These are phyloP conservation scores for Dyspetes luteomarginatus DNA, from an alignment of 2,888 invertebrate genomes.

Conservation along the genomic window DNA sequence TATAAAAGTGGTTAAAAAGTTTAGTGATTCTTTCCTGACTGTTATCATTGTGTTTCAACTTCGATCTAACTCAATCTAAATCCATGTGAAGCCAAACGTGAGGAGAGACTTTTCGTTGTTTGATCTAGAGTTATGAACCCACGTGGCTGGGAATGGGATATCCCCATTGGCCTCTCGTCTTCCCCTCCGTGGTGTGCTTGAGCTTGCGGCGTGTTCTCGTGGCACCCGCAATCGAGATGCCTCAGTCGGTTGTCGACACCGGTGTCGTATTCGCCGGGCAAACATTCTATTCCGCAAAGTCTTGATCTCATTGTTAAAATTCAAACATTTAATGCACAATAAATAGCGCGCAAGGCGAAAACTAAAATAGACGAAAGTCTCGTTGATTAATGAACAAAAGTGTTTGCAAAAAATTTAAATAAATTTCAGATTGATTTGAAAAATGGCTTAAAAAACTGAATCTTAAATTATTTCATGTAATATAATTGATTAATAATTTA, in stretches of 20 bases:
- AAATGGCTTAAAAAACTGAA: background rate
- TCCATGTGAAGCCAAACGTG: conserved; percentile 14
- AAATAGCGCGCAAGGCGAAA: background rate
- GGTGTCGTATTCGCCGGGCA: conserved; percentile 63
- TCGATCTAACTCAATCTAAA: conserved; percentile 50
- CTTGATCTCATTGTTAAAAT: background rate
- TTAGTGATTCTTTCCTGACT: conserved; percentile 51
- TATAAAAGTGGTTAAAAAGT: conserved; percentile 10
- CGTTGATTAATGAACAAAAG: background rate
- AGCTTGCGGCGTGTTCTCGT: conserved; percentile 71
- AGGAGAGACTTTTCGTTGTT: background rate
- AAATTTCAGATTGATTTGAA: background rate
- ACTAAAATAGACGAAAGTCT: background rate
- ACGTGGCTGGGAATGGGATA: conserved; percentile 68
- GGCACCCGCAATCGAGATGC: conserved; percentile 62
- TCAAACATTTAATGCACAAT: background rate
- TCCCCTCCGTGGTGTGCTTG: conserved; percentile 67
- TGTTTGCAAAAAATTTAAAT: background rate
- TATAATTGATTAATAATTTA: no score
- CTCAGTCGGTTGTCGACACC: conserved; percentile 68
- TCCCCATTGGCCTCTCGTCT: conserved; percentile 66
- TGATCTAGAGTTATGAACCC: conserved; percentile 58
- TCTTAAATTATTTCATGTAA: no score
- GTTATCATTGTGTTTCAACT: conserved; percentile 11
- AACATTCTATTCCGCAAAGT: conserved; percentile 37